A percentile compares a stretch with the other conserved stretches of the same genome.
phyloP scores from a whole-genome alignment of 2,797 vertebrate genomes.

The Meriones psammophilus region DNA sequence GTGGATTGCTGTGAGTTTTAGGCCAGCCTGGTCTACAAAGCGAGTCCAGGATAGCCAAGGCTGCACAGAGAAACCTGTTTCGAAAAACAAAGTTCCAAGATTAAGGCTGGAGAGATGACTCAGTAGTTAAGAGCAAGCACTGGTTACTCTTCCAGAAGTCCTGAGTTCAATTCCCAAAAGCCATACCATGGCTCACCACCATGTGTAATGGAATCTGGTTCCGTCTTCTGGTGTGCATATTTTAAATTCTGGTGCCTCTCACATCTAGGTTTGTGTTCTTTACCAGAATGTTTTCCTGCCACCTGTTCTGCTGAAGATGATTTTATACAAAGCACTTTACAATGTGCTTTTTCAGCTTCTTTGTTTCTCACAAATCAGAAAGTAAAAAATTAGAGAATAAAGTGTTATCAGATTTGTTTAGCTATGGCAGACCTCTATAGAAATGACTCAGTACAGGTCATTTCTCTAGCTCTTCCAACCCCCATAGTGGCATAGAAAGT shows the following conservation, averaged over 20 bases:
- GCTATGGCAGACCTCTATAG: neutral
- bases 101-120: too few relatives aligned
- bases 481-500: neutral
- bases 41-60: too few relatives aligned
- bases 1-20: too few relatives aligned
- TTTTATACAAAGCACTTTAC: neutral
- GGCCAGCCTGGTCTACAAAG: too few relatives aligned
- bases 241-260: conserved; percentile 40
- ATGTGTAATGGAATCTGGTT: too few relatives aligned
- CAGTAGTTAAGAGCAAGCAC: too few relatives aligned
- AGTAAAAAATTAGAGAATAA: conserved; percentile 47
- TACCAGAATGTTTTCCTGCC: neutral
- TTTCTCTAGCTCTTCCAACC: neutral
- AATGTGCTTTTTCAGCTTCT: neutral
- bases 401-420: neutral
- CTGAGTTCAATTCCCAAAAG: too few relatives aligned
- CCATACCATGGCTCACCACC: too few relatives aligned
- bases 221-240: neutral
- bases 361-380: conserved; percentile 18
- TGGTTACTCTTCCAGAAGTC: too few relatives aligned
- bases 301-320: neutral
- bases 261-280: neutral
- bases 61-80: too few relatives aligned
- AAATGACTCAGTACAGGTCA: neutral
- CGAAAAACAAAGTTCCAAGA: too few relatives aligned